These are phyloP conservation scores for Tyrannus savana DNA, from an alignment of 2,113 vertebrate species.

Conservation along the genomic window DNA sequence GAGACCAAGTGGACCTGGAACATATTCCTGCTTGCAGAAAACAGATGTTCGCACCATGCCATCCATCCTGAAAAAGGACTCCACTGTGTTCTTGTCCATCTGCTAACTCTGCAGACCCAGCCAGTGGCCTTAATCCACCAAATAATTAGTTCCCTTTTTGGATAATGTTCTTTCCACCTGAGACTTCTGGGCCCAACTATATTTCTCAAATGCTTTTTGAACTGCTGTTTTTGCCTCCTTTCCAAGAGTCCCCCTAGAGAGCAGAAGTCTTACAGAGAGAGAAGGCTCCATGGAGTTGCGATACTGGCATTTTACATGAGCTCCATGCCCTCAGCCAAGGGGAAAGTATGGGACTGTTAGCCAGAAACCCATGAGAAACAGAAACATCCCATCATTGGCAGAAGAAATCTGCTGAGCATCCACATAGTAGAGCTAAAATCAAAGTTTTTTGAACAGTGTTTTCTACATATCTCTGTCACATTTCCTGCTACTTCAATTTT, in stretches of 20 bases:
- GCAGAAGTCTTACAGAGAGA: not conserved
- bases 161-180: conserved; percentile 23
- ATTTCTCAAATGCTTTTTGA: conserved; percentile 12
- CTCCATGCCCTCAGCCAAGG: not conserved
- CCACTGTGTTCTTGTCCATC: conserved; percentile 27
- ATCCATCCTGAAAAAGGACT: conserved; percentile 14
- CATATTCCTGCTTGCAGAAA: conserved; percentile 39
- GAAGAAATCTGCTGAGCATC: not conserved
- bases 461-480: not conserved
- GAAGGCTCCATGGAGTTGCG: not conserved
- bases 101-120: conserved; percentile 46
- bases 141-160: conserved; percentile 57
- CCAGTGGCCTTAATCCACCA: conserved; percentile 46
- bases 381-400: not conserved
- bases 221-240: not conserved
- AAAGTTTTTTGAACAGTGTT: not conserved
- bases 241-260: not conserved
- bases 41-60: conserved; percentile 56
- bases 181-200: not conserved
- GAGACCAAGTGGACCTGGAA: conserved; percentile 31
- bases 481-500: not conserved
- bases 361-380: not conserved
- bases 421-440: not conserved
- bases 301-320: not conserved
- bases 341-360: not conserved